Conservation (phyloP, 1,140 invertebrate species). For the Zaprionus lachaisei region DNA sequence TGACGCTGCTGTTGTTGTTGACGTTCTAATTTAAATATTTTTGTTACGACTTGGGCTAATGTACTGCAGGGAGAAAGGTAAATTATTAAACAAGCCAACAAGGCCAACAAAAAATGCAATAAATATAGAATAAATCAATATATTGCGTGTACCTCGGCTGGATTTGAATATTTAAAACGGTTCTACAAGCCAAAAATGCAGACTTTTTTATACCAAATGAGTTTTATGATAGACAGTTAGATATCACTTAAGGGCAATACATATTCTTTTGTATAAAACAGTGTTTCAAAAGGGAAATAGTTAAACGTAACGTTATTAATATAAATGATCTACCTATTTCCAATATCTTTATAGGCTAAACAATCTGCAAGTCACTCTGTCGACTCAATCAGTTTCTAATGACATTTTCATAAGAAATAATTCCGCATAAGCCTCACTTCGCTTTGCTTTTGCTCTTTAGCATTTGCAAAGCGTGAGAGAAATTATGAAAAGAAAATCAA, state of each 20-base stretch:
- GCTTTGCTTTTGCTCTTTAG: not conserved
- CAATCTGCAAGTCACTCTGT: not conserved
- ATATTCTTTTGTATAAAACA: not conserved
- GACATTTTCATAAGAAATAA: slow-evolving; percentile 8
- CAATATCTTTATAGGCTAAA: not conserved
- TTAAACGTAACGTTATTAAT: not conserved
- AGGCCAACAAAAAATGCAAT: slow-evolving; percentile 1
- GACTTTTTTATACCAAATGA: not conserved
- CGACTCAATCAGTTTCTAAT: slow-evolving; percentile 23
- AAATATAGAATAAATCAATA: slow-evolving; percentile 15
- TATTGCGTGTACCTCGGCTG: not conserved
- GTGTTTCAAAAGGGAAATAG: not conserved
- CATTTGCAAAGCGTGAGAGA: not conserved
- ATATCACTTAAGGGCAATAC: not conserved
- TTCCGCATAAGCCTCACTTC: not conserved
- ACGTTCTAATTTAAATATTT: slow-evolving; percentile 1
- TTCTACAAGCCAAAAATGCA: not conserved
- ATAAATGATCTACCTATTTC: not conserved
- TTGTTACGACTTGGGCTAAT: not conserved
- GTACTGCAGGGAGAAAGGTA: not conserved
- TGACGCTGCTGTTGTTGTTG: not conserved
- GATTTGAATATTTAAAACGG: slow-evolving; percentile 16
- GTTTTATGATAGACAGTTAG: not conserved
- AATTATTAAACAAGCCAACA: slow-evolving; percentile 1
- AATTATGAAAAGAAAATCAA: not conserved